Conservation (phyloP, 2,888 invertebrate species). For the Eupithecia centaureata region DNA sequence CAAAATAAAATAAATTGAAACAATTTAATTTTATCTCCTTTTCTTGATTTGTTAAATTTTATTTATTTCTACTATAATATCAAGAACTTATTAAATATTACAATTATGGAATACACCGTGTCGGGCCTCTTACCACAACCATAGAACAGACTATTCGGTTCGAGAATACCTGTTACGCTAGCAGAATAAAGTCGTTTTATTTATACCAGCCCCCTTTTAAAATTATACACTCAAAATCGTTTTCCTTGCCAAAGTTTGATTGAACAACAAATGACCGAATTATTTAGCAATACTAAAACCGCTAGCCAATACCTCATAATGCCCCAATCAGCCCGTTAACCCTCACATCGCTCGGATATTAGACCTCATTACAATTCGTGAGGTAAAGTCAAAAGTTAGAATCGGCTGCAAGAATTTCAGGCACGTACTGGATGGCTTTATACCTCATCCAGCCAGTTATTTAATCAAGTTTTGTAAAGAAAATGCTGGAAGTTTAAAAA, state of each 20-base stretch:
- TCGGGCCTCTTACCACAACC: no score
- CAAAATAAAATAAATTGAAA: no score
- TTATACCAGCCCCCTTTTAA: no score
- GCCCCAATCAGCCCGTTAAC: conserved; percentile 31
- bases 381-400: conserved; percentile 69
- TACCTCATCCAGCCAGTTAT: conserved; percentile 49
- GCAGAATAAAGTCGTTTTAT: no score
- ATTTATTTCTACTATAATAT: no score
- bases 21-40: no score
- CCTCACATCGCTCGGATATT: conserved; percentile 48
- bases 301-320: conserved; percentile 30
- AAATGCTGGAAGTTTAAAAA: conserved; percentile 7
- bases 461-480: conserved; percentile 16
- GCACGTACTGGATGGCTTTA: conserved; percentile 64
- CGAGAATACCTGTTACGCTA: no score
- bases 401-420: conserved; percentile 58
- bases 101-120: no score
- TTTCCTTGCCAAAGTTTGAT: background rate
- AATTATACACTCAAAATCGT: background rate
- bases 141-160: no score
- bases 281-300: conserved; percentile 12
- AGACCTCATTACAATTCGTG: conserved; percentile 67
- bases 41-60: no score
- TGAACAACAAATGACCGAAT: conserved; percentile 2
- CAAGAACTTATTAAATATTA: no score